These are phyloP conservation scores for Calidris pygmaea DNA, from an alignment of 2,113 vertebrate species.

Conservation along the genomic window DNA sequence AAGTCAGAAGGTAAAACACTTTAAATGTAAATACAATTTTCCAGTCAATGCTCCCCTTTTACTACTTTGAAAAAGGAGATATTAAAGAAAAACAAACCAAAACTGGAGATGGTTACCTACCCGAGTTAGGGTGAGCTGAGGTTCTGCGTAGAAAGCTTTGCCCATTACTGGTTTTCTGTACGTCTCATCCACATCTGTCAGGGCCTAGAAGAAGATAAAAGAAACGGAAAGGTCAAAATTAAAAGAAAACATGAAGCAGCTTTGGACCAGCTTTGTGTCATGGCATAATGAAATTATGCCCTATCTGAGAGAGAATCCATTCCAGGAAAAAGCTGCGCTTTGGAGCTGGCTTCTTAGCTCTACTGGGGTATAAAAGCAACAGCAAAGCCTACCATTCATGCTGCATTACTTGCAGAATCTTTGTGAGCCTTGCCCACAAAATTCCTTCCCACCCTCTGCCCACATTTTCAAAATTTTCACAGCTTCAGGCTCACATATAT, in stretches of 20 bases:
- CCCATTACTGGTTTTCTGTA: constrained; percentile 93
- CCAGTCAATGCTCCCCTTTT: not conserved
- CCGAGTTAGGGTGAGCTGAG: constrained; percentile 87
- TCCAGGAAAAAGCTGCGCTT: not conserved
- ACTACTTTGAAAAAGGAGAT: not conserved
- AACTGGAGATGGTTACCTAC: constrained; percentile 69
- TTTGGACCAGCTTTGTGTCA: not conserved
- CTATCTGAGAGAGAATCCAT: not conserved
- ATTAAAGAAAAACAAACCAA: not conserved
- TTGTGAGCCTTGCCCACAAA: not conserved
- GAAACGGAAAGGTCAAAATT: not conserved
- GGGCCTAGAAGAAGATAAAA: constrained; percentile 78
- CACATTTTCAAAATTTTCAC: not conserved
- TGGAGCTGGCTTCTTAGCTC: not conserved
- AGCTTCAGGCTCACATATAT: not conserved
- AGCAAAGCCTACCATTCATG: not conserved
- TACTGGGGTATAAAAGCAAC: not conserved
- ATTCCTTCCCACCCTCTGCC: not conserved
- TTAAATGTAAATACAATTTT: not conserved
- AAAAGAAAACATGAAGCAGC: not conserved
- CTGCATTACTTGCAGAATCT: not conserved
- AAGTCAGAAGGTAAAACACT: not conserved
- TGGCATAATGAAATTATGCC: not conserved
- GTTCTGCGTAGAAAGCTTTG: constrained; percentile 90
- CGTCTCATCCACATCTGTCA: constrained; percentile 97